A percentile compares a stretch with the other conserved stretches of the same genome.
These are phyloP conservation scores for Cyaniris semiargus DNA, from an alignment of 2,888 invertebrate species.

Conservation along the genomic window DNA sequence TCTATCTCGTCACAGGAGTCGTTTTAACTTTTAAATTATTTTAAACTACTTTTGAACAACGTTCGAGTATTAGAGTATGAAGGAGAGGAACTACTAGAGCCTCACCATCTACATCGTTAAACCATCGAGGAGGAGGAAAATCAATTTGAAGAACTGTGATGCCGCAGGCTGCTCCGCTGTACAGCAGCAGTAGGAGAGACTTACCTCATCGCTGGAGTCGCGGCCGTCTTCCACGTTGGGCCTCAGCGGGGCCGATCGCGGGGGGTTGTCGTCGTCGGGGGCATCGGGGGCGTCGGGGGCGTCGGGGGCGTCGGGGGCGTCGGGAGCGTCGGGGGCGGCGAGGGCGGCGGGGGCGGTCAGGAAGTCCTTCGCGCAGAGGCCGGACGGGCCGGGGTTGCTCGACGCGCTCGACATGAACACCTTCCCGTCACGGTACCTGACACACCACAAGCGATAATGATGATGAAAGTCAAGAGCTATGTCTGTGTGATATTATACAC, in stretches of 20 bases:
- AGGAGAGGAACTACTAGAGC: too few species aligned
- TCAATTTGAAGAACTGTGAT: too few species aligned
- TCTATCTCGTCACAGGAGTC: not conserved
- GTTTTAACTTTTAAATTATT: too few species aligned
- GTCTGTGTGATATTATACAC: too few species aligned
- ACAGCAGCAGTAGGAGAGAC: not conserved
- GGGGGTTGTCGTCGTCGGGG: not conserved
- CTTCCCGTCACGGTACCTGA: conserved; percentile 61
- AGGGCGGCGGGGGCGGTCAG: conserved; percentile 41
- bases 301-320: conserved; percentile 37
- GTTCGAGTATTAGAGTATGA: too few species aligned
- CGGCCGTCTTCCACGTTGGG: conserved; percentile 11
- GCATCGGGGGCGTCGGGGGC: conserved; percentile 38
- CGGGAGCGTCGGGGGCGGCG: conserved; percentile 34
- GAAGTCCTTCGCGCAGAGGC: conserved; percentile 44
- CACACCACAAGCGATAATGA: not conserved
- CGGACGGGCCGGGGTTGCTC: conserved; percentile 57
- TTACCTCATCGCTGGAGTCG: not conserved
- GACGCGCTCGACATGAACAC: conserved; percentile 54
- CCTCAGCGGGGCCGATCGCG: conserved; percentile 36
- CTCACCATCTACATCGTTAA: too few species aligned
- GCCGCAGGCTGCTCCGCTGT: too few species aligned
- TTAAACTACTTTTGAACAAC: not conserved
- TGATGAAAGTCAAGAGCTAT: not conserved
- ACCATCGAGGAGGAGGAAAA: too few species aligned